These are phyloP conservation scores for Diplosoma virens DNA, from an alignment of 23 tunicate genomes.

Conservation along the genomic window DNA sequence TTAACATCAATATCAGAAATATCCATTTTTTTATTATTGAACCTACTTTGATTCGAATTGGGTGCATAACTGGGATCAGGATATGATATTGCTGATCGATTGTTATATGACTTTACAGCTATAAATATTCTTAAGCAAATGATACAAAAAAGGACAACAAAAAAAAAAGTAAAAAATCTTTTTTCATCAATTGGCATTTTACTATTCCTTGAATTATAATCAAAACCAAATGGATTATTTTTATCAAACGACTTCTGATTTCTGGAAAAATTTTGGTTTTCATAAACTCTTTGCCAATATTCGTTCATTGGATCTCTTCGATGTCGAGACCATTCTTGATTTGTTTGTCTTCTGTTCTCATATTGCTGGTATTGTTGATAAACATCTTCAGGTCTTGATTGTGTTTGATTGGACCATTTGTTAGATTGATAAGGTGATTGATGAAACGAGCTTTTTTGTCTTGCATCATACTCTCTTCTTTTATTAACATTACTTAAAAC, in stretches of 20 bases:
- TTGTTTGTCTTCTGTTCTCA: not conserved
- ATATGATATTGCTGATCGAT: too few species aligned
- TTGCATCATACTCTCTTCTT: conserved; percentile 36
- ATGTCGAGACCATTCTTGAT: not conserved
- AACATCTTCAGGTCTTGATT: conserved; percentile 47
- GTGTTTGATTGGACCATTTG: not conserved
- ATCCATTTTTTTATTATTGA: too few species aligned
- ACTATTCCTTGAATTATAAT: too few species aligned
- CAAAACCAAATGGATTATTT: too few species aligned
- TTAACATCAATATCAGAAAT: too few species aligned
- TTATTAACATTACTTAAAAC: conserved; percentile 3
- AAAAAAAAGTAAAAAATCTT: not conserved
- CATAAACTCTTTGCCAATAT: conserved; percentile 43
- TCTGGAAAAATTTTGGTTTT: not conserved
- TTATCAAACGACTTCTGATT: not conserved
- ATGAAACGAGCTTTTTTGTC: not conserved
- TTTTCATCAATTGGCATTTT: not conserved
- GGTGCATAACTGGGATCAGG: too few species aligned
- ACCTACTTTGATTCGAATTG: too few species aligned
- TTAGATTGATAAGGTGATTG: not conserved
- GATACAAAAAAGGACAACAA: not conserved
- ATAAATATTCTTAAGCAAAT: not conserved
- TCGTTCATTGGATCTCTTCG: conserved; percentile 18
- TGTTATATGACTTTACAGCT: too few species aligned
- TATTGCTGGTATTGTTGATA: conserved; percentile 23